phyloP scores from a whole-genome alignment of 2,113 vertebrate species.

The Hemicordylus capensis region DNA sequence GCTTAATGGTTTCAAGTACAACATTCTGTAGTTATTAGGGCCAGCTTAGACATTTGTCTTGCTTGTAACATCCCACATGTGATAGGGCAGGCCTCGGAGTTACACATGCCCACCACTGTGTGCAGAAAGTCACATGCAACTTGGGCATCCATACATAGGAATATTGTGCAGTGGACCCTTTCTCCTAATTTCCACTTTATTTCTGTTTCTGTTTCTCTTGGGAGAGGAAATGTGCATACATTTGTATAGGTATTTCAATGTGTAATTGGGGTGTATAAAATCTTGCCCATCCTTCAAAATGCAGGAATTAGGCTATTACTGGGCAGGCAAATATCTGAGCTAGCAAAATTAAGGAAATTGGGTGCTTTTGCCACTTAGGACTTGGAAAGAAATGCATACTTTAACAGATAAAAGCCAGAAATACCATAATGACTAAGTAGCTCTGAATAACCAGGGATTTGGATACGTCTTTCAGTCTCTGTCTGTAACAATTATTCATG shows the following conservation, averaged over 20 bases:
- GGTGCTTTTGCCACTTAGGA: background rate
- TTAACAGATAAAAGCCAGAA: too few species aligned
- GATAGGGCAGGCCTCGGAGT: background rate
- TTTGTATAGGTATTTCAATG: background rate
- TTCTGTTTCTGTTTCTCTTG: too few species aligned
- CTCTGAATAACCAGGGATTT: too few species aligned
- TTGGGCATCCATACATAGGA: background rate
- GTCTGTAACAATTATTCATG: too few species aligned
- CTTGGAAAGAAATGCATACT: too few species aligned
- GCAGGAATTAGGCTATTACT: background rate
- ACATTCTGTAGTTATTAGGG: background rate
- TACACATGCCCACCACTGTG: background rate
- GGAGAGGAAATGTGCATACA: too few species aligned
- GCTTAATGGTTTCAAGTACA: constrained; percentile 37
- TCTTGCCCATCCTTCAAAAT: background rate
- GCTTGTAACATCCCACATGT: constrained; percentile 14
- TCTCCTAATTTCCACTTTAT: too few species aligned
- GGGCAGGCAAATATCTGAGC: background rate
- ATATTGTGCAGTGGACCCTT: background rate
- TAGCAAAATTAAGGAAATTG: background rate
- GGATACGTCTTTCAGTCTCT: too few species aligned
- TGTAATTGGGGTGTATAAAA: background rate
- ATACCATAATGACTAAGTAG: too few species aligned
- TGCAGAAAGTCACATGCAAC: background rate
- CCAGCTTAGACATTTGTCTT: background rate